Percentiles rank a stretch among this genome's conserved stretches.
Conservation (phyloP, 2,113 vertebrate genomes). For the Gnathonemus echidnorhynchus region DNA sequence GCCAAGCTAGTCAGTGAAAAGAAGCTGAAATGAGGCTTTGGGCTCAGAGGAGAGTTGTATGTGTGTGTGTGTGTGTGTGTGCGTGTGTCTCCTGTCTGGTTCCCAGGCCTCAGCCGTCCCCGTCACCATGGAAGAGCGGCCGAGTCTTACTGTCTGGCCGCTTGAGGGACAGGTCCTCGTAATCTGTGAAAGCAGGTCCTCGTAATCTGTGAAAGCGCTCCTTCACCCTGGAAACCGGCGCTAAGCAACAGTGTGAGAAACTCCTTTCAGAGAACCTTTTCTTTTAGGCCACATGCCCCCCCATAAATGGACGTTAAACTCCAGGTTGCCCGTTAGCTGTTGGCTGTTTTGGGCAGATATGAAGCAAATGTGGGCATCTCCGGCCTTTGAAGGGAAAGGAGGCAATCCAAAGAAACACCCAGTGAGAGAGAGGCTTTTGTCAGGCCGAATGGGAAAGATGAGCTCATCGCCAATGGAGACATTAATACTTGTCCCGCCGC, state of each 20-base stretch:
- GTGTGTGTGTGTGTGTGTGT: too few relatives aligned
- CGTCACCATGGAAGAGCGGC: neutral
- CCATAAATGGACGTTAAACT: neutral
- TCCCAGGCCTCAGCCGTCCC: neutral
- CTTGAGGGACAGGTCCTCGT: neutral
- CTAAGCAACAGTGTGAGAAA: neutral
- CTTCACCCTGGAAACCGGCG: neutral
- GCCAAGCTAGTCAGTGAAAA: neutral
- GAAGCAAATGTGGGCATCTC: neutral
- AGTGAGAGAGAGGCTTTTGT: neutral
- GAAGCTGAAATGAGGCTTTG: neutral
- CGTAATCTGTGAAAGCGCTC: neutral
- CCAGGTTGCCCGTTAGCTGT: neutral
- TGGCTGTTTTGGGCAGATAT: neutral
- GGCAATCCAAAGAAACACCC: neutral
- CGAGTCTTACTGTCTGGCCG: neutral
- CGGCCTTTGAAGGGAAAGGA: neutral
- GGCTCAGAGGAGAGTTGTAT: neutral
- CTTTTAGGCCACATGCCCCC: neutral
- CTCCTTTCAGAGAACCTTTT: neutral
- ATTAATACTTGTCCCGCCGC: constrained; percentile 24
- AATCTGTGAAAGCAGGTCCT: neutral
- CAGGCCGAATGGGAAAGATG: constrained; percentile 16
- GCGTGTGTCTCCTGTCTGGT: neutral
- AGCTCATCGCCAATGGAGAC: constrained; percentile 15